A percentile compares a stretch with the other conserved stretches of the same genome.
Conservation (phyloP, 2,797 vertebrate genomes). For the Pseudochromis fuscus region DNA sequence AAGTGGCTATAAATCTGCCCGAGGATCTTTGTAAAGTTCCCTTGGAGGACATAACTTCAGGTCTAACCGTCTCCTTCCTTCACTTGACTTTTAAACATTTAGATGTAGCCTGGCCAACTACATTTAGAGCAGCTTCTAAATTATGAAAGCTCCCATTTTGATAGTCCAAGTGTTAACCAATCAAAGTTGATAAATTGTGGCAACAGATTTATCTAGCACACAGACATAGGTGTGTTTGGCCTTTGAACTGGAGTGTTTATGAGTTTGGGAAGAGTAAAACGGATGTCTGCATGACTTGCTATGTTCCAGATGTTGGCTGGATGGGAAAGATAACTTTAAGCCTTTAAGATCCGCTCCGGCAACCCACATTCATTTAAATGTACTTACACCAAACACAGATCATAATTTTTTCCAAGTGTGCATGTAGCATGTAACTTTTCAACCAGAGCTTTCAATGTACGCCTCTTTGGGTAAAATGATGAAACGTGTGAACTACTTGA, state of each 20-base stretch:
- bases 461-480: constrained; percentile 45
- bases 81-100: constrained; percentile 86
- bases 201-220: constrained; percentile 62
- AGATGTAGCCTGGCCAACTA: constrained; percentile 73
- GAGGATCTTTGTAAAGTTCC: constrained; percentile 83
- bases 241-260: constrained; percentile 73
- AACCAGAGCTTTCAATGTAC: constrained; percentile 13
- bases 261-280: constrained; percentile 60
- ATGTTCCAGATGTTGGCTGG: constrained; percentile 65
- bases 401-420: constrained; percentile 27
- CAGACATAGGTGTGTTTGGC: constrained; percentile 62
- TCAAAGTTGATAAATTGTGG: constrained; percentile 74
- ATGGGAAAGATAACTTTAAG: constrained; percentile 43
- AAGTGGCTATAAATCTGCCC: constrained; percentile 87
- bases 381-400: constrained; percentile 15
- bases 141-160: constrained; percentile 72
- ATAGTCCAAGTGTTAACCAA: constrained; percentile 74
- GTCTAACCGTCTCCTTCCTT: constrained; percentile 79
- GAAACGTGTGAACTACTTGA: constrained; percentile 55
- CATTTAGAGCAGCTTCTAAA: constrained; percentile 78
- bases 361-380: constrained; percentile 29
- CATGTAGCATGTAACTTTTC: constrained; percentile 34
- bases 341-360: constrained; percentile 24
- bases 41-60: constrained; percentile 85
- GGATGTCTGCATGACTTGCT: constrained; percentile 43